Conservation (phyloP, 2,888 invertebrate genomes). For the Drosophila paranaensis region DNA sequence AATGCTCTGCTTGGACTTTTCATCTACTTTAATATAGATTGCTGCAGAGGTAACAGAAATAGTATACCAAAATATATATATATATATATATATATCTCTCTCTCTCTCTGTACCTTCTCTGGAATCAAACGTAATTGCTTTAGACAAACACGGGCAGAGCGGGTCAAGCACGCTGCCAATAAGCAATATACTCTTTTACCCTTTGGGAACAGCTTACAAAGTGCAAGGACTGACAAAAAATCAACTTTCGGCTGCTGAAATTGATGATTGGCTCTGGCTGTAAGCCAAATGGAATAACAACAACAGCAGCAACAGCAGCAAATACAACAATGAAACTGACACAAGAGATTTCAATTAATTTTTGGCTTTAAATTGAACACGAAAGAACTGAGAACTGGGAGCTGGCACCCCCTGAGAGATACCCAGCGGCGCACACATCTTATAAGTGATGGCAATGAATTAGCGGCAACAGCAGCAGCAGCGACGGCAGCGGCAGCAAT, state of each 20-base stretch:
- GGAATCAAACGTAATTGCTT: slow-evolving; percentile 2
- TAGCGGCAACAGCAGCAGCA: slow-evolving; percentile 41
- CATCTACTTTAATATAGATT: not conserved
- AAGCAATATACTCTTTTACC: slow-evolving; percentile 1
- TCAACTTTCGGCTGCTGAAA: slow-evolving; percentile 61
- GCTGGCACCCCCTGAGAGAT: not conserved
- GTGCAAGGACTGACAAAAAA: slow-evolving; percentile 46
- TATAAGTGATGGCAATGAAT: slow-evolving; percentile 69
- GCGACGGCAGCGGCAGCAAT: slow-evolving; percentile 26
- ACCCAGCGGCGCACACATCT: slow-evolving; percentile 52
- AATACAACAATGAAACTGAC: slow-evolving; percentile 29
- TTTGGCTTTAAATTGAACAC: slow-evolving; percentile 55
- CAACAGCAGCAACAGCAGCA: slow-evolving; percentile 17
- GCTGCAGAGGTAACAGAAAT: not conserved
- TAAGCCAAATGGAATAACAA: slow-evolving; percentile 22
- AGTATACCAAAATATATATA: not conserved
- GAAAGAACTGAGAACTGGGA: slow-evolving; percentile 5
- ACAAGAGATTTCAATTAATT: slow-evolving; percentile 76
- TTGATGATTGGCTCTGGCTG: slow-evolving; percentile 68
- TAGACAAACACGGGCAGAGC: not conserved
- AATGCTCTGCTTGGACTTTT: not conserved
- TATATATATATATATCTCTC: not conserved
- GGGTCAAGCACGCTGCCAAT: not conserved
- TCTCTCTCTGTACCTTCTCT: not conserved
- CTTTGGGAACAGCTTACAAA: slow-evolving; percentile 14